Conservation (phyloP, 2,888 invertebrate genomes). For the Gastrophysa polygoni region DNA sequence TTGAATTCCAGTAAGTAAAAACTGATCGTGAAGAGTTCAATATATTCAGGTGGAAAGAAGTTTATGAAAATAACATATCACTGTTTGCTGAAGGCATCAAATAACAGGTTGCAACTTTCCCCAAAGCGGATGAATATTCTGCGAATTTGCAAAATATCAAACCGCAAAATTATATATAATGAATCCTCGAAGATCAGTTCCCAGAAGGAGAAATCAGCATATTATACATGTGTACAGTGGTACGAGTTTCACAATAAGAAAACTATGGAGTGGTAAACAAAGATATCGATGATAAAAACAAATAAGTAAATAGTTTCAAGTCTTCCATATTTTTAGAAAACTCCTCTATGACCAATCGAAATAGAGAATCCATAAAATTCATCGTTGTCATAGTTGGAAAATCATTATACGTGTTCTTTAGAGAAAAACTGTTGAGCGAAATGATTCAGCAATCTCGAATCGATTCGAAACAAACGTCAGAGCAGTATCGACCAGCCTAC, state of each 20-base stretch:
- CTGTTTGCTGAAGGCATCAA: too few species aligned
- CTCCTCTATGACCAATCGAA: too few species aligned
- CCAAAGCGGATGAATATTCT: too few species aligned
- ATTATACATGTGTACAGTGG: too few species aligned
- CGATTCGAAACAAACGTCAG: constrained; percentile 16
- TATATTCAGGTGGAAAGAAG: too few species aligned
- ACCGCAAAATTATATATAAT: not conserved
- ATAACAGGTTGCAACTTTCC: too few species aligned
- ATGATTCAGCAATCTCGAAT: not conserved
- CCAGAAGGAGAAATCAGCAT: not conserved
- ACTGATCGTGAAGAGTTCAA: too few species aligned
- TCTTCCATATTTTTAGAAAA: not conserved
- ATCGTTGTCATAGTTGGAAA: not conserved
- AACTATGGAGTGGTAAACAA: too few species aligned
- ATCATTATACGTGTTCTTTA: not conserved
- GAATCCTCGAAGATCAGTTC: not conserved
- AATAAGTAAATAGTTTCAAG: not conserved
- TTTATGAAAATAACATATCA: too few species aligned
- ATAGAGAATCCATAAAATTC: too few species aligned
- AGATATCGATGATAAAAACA: not conserved
- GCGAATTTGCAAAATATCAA: not conserved
- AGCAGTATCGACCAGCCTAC: constrained; percentile 22
- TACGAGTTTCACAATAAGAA: too few species aligned
- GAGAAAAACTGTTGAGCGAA: not conserved
- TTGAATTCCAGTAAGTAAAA: too few species aligned